Percentiles rank a stretch among this genome's conserved stretches.
These are phyloP conservation scores for Nebria ingens DNA, from an alignment of 1,140 invertebrate species.

Conservation along the genomic window DNA sequence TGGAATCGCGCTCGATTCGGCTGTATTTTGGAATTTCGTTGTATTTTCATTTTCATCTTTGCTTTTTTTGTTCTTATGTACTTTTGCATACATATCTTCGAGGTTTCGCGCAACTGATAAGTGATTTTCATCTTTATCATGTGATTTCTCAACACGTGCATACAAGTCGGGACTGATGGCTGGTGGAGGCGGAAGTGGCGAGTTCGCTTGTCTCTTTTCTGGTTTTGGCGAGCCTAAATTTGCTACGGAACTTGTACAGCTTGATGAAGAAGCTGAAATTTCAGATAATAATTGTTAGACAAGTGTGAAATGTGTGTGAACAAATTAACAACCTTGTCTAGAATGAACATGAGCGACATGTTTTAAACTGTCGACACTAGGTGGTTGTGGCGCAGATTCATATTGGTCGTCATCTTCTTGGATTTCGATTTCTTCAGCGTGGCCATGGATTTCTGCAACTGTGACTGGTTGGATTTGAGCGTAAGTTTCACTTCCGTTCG, in stretches of 20 bases:
- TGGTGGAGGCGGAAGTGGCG: conserved; percentile 66
- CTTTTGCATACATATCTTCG: conserved; percentile 83
- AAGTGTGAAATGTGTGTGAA: no score
- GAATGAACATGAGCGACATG: conserved; percentile 55
- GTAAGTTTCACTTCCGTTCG: conserved; percentile 81
- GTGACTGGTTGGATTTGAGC: conserved; percentile 67
- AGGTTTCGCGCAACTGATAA: conserved; percentile 38
- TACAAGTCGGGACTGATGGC: conserved; percentile 13
- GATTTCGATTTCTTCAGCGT: conserved; percentile 18
- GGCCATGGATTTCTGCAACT: conserved; percentile 39
- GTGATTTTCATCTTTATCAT: conserved; percentile 17
- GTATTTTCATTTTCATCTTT: conserved; percentile 16
- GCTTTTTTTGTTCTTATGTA: conserved; percentile 52
- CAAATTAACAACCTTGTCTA: conserved; percentile 43
- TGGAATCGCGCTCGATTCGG: conserved; percentile 15
- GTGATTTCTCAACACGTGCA: conserved; percentile 11
- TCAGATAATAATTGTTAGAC: no score
- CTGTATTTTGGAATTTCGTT: conserved; percentile 4
- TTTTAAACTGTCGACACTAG: conserved; percentile 47
- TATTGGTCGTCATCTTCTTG: conserved; percentile 19
- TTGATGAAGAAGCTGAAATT: conserved; percentile 59
- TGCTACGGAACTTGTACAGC: conserved; percentile 58
- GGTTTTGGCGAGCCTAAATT: conserved; percentile 70
- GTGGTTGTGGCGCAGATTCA: conserved; percentile 35
- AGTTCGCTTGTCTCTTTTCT: conserved; percentile 78